These are phyloP conservation scores for Florisuga fusca DNA, from an alignment of 2,797 vertebrate species.

Conservation along the genomic window DNA sequence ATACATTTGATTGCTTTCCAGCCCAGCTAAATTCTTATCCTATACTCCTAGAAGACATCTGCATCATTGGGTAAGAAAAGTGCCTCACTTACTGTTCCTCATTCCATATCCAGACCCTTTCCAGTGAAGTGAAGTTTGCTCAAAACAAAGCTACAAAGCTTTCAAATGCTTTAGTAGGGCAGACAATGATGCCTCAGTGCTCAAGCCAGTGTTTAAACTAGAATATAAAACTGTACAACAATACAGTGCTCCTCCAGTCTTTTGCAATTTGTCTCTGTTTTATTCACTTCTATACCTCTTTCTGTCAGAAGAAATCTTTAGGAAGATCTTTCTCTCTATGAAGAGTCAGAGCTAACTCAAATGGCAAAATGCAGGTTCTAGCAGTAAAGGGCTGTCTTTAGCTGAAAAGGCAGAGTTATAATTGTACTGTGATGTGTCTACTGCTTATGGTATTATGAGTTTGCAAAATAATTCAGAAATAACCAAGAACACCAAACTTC, in stretches of 20 bases:
- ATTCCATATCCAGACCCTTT: not conserved
- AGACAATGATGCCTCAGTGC: not conserved
- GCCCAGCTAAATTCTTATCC: not conserved
- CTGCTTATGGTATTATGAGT: not conserved
- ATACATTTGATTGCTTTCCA: not conserved
- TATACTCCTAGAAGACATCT: not conserved
- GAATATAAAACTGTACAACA: not conserved
- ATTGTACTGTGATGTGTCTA: not conserved
- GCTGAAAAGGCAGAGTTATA: not conserved
- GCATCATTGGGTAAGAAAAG: not conserved
- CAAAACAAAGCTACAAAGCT: not conserved
- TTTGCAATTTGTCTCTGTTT: not conserved
- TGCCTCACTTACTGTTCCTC: not conserved
- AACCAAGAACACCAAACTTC: not conserved
- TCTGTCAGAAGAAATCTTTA: not conserved
- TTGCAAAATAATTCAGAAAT: not conserved
- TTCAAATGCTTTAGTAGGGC: not conserved
- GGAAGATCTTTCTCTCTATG: not conserved
- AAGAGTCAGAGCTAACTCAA: not conserved
- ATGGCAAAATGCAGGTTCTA: not conserved
- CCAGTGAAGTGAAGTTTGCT: not conserved
- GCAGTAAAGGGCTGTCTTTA: not conserved
- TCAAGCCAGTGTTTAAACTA: not conserved
- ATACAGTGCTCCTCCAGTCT: not conserved
- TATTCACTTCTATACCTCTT: conserved; percentile 2